Conservation (phyloP, 2,797 vertebrate genomes). For the Characodon lateralis region DNA sequence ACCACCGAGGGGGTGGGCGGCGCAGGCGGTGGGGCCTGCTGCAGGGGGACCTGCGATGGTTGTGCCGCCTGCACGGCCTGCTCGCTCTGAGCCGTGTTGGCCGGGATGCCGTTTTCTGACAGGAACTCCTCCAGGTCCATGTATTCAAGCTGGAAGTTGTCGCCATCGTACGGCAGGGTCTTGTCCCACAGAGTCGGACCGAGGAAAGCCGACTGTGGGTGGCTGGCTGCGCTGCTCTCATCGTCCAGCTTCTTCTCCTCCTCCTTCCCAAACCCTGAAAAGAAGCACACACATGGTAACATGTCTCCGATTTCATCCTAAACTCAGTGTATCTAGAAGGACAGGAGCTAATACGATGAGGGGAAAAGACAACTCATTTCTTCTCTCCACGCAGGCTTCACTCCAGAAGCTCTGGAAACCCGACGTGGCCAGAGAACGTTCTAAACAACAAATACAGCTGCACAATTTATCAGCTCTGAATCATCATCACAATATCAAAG, state of each 20-base stretch:
- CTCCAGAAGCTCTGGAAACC: too few relatives aligned
- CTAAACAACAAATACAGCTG: too few relatives aligned
- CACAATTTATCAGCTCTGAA: too few relatives aligned
- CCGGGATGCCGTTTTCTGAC: conserved; percentile 96
- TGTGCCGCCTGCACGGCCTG: conserved; percentile 76
- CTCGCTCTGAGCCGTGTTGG: conserved; percentile 85
- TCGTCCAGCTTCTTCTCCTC: conserved; percentile 96
- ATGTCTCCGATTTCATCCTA: background rate
- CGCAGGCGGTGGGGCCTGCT: conserved; percentile 70
- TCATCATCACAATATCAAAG: too few relatives aligned
- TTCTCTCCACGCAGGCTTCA: too few relatives aligned
- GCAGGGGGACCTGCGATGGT: conserved; percentile 69
- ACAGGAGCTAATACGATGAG: too few relatives aligned
- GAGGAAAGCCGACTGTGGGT: conserved; percentile 95
- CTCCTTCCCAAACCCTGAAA: conserved; percentile 84
- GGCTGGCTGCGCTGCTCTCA: conserved; percentile 77
- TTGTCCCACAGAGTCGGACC: conserved; percentile 99
- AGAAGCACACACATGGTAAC: conserved; percentile 21
- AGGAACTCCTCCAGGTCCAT: conserved; percentile 99
- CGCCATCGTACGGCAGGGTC: conserved; percentile 94
- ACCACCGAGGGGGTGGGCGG: conserved; percentile 82
- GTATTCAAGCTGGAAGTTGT: conserved; percentile 98
- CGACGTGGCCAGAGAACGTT: too few relatives aligned
- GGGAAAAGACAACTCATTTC: too few relatives aligned
- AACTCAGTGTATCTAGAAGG: too few relatives aligned